Evolutionary conservation across 2,888 invertebrate genomes (phyloP).

Genomic region (Stenichneumon culpator): DNA sequence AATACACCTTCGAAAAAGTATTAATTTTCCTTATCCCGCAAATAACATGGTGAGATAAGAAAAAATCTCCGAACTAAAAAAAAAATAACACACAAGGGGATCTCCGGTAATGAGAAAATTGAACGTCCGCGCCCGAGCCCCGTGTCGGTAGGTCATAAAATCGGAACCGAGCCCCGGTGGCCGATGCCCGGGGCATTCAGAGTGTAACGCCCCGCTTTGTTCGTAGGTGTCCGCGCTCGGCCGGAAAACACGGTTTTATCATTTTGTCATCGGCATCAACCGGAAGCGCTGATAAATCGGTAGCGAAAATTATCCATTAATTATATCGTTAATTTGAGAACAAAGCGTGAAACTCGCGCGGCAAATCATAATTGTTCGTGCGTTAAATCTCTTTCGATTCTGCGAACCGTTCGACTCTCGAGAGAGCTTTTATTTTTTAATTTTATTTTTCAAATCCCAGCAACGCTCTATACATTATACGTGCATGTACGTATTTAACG

Average conservation of each 20-base stretch:
- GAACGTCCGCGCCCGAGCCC: background rate
- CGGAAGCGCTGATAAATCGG: conserved; percentile 46
- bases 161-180: conserved; percentile 15
- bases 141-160: conserved; percentile 45
- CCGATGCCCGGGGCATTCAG: conserved; percentile 19
- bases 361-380: background rate
- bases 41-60: background rate
- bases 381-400: conserved; percentile 4
- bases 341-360: conserved; percentile 2
- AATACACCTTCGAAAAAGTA: background rate
- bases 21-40: background rate
- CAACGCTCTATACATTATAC: too few species aligned
- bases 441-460: background rate
- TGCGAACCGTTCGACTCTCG: background rate
- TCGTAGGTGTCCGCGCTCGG: conserved; percentile 40
- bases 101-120: conserved; percentile 13
- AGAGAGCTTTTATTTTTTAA: background rate
- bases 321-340: conserved; percentile 14
- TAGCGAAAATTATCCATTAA: conserved; percentile 31
- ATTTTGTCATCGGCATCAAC: conserved; percentile 47
- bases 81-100: conserved; percentile 1
- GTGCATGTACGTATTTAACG: background rate
- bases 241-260: conserved; percentile 53
- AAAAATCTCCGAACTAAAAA: background rate
- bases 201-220: conserved; percentile 50